These are phyloP conservation scores for Eumaeus atala DNA, from an alignment of 1,140 invertebrate species.

Conservation along the genomic window DNA sequence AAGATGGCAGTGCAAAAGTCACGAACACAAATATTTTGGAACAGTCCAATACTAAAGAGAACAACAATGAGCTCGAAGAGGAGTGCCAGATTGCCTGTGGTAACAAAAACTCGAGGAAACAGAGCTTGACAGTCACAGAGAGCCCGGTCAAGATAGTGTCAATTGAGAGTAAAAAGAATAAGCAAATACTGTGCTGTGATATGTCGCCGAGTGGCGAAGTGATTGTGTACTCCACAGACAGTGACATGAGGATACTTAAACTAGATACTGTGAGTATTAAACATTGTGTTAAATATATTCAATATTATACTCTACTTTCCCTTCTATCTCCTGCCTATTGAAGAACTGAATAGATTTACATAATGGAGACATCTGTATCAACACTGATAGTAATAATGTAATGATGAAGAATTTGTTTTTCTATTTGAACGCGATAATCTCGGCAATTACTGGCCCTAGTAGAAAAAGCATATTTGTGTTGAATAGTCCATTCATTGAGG, in stretches of 20 bases:
- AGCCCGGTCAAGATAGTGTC: slow-evolving; percentile 80
- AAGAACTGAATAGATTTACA: no score
- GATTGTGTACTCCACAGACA: slow-evolving; percentile 84
- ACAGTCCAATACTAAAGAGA: slow-evolving; percentile 27
- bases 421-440: no score
- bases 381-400: no score
- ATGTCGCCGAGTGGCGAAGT: slow-evolving; percentile 80
- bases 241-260: slow-evolving; percentile 79
- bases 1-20: slow-evolving; percentile 41
- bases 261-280: slow-evolving; percentile 73
- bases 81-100: slow-evolving; percentile 39
- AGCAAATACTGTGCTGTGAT: slow-evolving; percentile 79
- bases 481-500: no score
- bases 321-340: no score
- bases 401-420: no score
- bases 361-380: no score
- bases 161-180: slow-evolving; percentile 76
- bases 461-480: no score
- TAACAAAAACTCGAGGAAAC: slow-evolving; percentile 25
- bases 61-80: slow-evolving; percentile 34
- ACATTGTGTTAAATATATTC: slow-evolving; percentile 17
- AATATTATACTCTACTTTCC: no score
- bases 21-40: slow-evolving; percentile 28
- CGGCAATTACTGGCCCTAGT: no score
- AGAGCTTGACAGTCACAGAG: slow-evolving; percentile 64